Base-by-base conservation (phyloP, 2,113 vertebrate genomes). In the Lethenteron camtschaticum region DNA sequence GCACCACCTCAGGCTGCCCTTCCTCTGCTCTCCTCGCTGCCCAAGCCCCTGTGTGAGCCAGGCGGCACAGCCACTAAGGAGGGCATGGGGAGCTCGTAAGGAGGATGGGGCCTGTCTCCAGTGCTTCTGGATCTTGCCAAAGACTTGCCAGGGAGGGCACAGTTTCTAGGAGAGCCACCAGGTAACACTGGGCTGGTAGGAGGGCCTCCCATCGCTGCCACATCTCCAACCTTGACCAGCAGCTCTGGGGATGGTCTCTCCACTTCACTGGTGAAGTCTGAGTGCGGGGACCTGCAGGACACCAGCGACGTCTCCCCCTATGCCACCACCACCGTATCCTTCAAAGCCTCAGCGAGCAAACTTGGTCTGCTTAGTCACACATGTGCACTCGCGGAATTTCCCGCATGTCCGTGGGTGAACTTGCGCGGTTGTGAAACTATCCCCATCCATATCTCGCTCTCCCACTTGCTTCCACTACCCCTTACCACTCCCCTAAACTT, bases 321-420 rank as follows among this genome's bases (percentile, higher is more conserved):
- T 79, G 96, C 94, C 71, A 85, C 90, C 84, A 90, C 85, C 85
- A 92, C 92, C 78, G 95, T 99, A 99, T 99, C 94, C 92, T 99
- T 95, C 63, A 66, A 11, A 24, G 6, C 41, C 41, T 41, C 41
- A 41, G 41, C 41, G 41, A 41, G 41, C 41, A 41, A 41, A 41
- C 41, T 41, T 41, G 41, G 41, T 41, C 41, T 41, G 41, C 41
- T 41, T 41, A 6, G 41, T 41, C 41, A 41, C 41, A 41, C 5
- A 41, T 41, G 41, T 41, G 41, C 41, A 41, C 41, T 41, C 41
- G 41, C 41, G 41, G 5, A 41, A 41, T 41, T 41, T 41, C 5
- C 41, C 41, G 41, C 41, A 41, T 41, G 41, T 41, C 41, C 41
- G 41, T 41, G 41, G 41, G 41, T 41, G 41, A 41, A 41, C 41